Evolutionary conservation across 2,888 invertebrate genomes (phyloP), one percentile per base, ranked within the genome.

Genomic region (Lepeophtheirus nordmannii): DNA sequence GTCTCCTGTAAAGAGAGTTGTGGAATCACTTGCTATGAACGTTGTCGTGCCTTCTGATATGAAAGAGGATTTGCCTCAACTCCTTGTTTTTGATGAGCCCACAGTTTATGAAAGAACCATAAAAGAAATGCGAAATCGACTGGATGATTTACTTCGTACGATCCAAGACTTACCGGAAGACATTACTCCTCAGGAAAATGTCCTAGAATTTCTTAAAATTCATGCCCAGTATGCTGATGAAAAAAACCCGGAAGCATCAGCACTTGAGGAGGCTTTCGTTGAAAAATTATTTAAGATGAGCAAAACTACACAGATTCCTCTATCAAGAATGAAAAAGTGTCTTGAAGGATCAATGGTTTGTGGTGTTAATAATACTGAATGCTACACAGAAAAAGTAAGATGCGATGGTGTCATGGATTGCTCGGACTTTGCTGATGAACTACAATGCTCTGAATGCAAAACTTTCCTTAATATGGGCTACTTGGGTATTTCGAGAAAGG

Each of bases 401-500:
- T 46, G 53, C 8, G 53, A 46, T 17, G 53, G 53, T n/a, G 17
- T n/a, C 5, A 8, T 46, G 5, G 53, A 46, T 46, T 46, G 53
- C 17, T 46, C 53, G 53, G 53, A 46, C 53, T 46, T 46, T 46
- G 53, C 53, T n/a, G 53, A 46, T 46, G 53, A 46, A 17, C 17
- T 46, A 46, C 14, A 46, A n/a, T 46, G 53, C 8, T 46, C 53
- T 17, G 53, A 5, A 14, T 46, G 53, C 8, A 5, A 14, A n/a
- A 46, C 53, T n/a, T 46, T 46, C 8, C 14, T 46, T 17, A 17
- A 46, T 17, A 46, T 46, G 53, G 53, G 53, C 53, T 46, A 46
- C 53, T n/a, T 46, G 53, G 53, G 53, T 2, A 46, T 46, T n/a
- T 46, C 53, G 17, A 46, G 53, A 46, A 5, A 46, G 8, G 53